Evolutionary conservation across 2,888 invertebrate species (phyloP).

Genomic region (Hydropsyche betteni): DNA sequence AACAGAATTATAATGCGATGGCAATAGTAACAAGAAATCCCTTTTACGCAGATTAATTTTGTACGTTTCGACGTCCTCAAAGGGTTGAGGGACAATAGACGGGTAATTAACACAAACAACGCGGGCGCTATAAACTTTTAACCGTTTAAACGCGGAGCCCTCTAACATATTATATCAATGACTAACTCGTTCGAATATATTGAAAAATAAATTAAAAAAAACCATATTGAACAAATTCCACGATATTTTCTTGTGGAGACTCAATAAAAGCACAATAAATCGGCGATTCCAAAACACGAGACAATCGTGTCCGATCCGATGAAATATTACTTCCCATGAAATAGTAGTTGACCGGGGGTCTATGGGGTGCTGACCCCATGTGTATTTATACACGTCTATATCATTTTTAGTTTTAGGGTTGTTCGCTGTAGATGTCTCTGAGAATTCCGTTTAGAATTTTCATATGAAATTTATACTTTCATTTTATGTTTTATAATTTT

Average conservation of each 20-base stretch:
- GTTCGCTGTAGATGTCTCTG: too few relatives aligned
- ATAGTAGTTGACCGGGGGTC: slow-evolving; percentile 22
- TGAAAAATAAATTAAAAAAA: background rate
- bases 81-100: slow-evolving; percentile 4
- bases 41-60: slow-evolving; percentile 46
- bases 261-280: slow-evolving; percentile 21
- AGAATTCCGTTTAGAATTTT: too few relatives aligned
- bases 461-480: too few relatives aligned
- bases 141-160: background rate
- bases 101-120: background rate
- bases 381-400: slow-evolving; percentile 1
- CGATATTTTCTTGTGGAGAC: background rate
- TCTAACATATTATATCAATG: background rate
- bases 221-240: background rate
- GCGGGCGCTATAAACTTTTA: background rate
- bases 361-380: slow-evolving; percentile 29
- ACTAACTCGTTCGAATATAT: too few relatives aligned
- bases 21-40: slow-evolving; percentile 40
- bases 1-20: background rate
- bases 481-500: too few relatives aligned
- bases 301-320: slow-evolving; percentile 31
- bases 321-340: slow-evolving; percentile 15
- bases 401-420: background rate
- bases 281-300: background rate
- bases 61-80: slow-evolving; percentile 16